These are phyloP conservation scores for Adelognathus sp. DNA, from an alignment of 2,888 invertebrate species.

Conservation along the genomic window DNA sequence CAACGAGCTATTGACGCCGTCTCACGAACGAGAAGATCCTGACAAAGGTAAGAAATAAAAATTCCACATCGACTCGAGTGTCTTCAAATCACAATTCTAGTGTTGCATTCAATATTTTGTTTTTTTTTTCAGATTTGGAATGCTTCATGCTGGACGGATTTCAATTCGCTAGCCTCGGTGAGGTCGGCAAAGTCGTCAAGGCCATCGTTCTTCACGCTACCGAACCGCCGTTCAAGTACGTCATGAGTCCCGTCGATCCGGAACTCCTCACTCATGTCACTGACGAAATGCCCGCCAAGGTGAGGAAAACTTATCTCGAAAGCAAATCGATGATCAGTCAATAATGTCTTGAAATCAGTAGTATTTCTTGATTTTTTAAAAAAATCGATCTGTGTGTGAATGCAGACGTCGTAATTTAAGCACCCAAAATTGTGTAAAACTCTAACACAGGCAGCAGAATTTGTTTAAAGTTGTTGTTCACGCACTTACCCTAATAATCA, in stretches of 20 bases:
- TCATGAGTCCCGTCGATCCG: slow-evolving; percentile 62
- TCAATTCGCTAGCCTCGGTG: slow-evolving; percentile 64
- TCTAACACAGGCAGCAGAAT: no score
- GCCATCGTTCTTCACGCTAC: slow-evolving; percentile 57
- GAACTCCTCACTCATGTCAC: slow-evolving; percentile 67
- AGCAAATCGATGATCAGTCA: not conserved
- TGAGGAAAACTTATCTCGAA: slow-evolving; percentile 51
- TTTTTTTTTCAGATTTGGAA: slow-evolving; percentile 53
- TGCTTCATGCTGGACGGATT: slow-evolving; percentile 67
- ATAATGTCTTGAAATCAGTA: slow-evolving; percentile 24
- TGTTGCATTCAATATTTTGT: slow-evolving; percentile 14
- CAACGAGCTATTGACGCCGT: slow-evolving; percentile 67
- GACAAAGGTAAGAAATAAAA: slow-evolving; percentile 20
- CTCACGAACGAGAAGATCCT: slow-evolving; percentile 63
- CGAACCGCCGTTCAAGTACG: slow-evolving; percentile 55
- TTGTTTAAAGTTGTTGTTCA: no score
- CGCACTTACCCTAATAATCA: no score
- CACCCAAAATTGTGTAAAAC: no score
- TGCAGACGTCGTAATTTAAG: no score
- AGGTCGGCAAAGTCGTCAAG: slow-evolving; percentile 61
- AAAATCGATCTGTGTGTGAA: no score
- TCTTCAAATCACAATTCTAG: no score
- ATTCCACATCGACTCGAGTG: no score
- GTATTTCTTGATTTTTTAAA: no score
- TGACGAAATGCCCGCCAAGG: slow-evolving; percentile 63